Evolutionary conservation across 1,140 invertebrate species (phyloP), one percentile per base, ranked within the genome.

Genomic region (Drosophila micromelanica): DNA sequence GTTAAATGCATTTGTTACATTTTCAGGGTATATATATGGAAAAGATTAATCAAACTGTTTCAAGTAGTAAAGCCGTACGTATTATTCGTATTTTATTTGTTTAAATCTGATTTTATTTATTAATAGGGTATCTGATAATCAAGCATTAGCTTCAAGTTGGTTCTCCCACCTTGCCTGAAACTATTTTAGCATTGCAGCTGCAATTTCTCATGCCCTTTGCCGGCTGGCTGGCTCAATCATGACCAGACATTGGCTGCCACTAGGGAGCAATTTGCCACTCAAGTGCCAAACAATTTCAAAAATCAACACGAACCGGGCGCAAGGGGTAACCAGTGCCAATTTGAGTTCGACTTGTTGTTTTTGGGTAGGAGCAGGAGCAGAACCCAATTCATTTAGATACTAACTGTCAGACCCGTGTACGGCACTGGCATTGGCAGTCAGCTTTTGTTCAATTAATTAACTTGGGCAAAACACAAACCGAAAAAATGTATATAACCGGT

Each of bases 221-320:
- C 46, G 32, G 30, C 11, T 70, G 71, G 55, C 64, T n/a, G 62
- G 74, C 63, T 74, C 57, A 48, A 70, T 74, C 72, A 54, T 73
- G 45, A 35, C 52, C 70, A 63, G 78, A 71, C 56, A 77, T 59
- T 37, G 75, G 49, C 62, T 59, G 75, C 45, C 81, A 78, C 80
- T 69, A 49, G 81, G 82, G 82, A 68, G 59, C 81, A 86, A 70
- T 86, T 86, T 72, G 82, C 65, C 61, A 81, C 74, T 86, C 82
- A 87, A 86, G 78, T 87, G 82, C 82, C 82, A 87, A 87, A 81
- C 78, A 86, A 87, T 87, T 86, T 86, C 82, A 86, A 86, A 85
- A 86, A 86, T 86, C 81, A 86, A 87, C 81, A 81, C 70, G 73
- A 80, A n/a, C 57, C 46, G 54, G 35, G 56, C 59, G 42, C 54